phyloP scores from a whole-genome alignment of 1,140 invertebrate genomes.

The Cephus cinctus region DNA sequence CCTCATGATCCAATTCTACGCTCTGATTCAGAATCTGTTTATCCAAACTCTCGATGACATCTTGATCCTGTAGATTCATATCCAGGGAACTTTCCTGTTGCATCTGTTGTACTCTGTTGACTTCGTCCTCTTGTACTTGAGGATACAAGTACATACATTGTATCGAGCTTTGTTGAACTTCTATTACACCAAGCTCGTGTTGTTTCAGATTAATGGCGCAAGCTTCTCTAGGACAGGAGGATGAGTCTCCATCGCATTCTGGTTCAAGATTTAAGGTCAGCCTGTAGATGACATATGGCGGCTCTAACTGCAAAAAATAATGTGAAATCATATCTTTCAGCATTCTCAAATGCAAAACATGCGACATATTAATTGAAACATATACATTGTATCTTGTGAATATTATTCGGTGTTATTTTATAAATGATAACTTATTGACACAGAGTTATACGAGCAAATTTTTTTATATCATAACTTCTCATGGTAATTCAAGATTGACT shows the following conservation, averaged over 20 bases:
- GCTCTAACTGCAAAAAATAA: constrained; percentile 33
- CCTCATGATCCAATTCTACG: constrained; percentile 40
- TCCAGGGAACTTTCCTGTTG: constrained; percentile 22
- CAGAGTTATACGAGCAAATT: too few species aligned
- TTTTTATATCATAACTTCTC: too few species aligned
- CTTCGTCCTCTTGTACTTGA: constrained; percentile 15
- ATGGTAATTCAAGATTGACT: too few species aligned
- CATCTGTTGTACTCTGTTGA: constrained; percentile 13
- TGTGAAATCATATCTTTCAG: too few species aligned
- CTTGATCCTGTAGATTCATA: constrained; percentile 19
- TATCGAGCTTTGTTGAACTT: constrained; percentile 34
- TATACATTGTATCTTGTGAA: too few species aligned
- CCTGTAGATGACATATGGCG: constrained; percentile 35
- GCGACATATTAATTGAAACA: too few species aligned
- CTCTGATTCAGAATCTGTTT: constrained; percentile 37
- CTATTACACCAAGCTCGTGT: constrained; percentile 29
- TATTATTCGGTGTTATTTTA: too few species aligned
- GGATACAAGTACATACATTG: constrained; percentile 40
- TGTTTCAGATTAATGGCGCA: constrained; percentile 44
- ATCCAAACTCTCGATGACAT: constrained; percentile 34
- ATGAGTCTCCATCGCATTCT: constrained; percentile 26
- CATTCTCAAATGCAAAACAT: too few species aligned
- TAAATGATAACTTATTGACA: too few species aligned
- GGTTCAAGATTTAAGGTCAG: constrained; percentile 40
- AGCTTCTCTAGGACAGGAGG: constrained; percentile 36